Evolutionary conservation across 2,888 invertebrate species (phyloP).

Genomic region (Pyrrhosoma nymphula): DNA sequence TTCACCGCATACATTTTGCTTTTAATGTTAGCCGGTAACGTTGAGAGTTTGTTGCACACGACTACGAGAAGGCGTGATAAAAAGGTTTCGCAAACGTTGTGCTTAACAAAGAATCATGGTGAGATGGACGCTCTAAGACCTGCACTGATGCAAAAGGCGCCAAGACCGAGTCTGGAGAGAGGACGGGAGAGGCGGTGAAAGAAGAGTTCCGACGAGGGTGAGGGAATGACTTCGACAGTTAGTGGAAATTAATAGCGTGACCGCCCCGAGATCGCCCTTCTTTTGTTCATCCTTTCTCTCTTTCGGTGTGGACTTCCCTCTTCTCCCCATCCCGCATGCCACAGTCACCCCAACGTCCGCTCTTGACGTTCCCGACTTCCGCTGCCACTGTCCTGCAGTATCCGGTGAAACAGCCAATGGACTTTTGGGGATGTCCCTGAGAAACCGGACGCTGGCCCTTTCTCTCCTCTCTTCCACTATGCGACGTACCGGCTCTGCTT

Average conservation of each 20-base stretch:
- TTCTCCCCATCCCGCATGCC: constrained; percentile 39
- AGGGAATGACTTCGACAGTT: constrained; percentile 53
- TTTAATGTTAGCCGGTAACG: too few species aligned
- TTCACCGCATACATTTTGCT: too few species aligned
- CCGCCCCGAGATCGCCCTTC: constrained; percentile 44
- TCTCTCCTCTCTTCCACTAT: not conserved
- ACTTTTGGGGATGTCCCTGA: constrained; percentile 54
- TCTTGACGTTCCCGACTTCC: constrained; percentile 46
- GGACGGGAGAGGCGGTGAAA: not conserved
- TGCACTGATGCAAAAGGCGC: not conserved
- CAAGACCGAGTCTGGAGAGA: not conserved
- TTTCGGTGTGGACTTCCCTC: constrained; percentile 19
- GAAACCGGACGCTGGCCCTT: constrained; percentile 55
- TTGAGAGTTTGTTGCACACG: not conserved
- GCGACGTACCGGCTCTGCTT: not conserved
- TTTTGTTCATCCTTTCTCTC: constrained; percentile 39
- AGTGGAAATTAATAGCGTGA: constrained; percentile 62
- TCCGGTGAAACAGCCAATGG: constrained; percentile 61
- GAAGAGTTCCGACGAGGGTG: not conserved
- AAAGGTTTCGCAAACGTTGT: not conserved
- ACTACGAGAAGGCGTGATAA: not conserved
- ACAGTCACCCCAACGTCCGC: constrained; percentile 55
- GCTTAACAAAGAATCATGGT: not conserved
- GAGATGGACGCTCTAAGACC: not conserved
- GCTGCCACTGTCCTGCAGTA: constrained; percentile 54